Percentiles rank a stretch among this genome's conserved stretches.
phyloP scores from a whole-genome alignment of 2,888 invertebrate species.

The Dryomyza anilis region DNA sequence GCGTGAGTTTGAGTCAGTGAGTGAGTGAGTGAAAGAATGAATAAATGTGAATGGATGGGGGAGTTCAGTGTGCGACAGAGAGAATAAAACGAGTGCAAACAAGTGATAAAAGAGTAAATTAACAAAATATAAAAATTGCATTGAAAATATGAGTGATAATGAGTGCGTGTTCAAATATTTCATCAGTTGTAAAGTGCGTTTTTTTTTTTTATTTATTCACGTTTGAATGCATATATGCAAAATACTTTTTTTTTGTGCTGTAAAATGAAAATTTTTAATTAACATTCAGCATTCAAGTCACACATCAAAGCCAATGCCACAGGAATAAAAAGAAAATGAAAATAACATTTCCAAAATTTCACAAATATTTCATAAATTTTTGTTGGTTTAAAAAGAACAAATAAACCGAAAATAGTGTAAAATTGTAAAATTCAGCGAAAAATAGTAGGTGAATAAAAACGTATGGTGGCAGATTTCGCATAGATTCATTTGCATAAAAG shows the following conservation, averaged over 20 bases:
- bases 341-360: constrained; percentile 2
- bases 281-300: constrained; percentile 34
- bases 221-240: not conserved
- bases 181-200: constrained; percentile 12
- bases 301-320: constrained; percentile 30
- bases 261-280: constrained; percentile 24
- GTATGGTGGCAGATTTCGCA: not conserved
- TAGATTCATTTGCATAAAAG: not conserved
- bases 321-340: constrained; percentile 10
- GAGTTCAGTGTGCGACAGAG: constrained; percentile 9
- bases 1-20: constrained; percentile 30
- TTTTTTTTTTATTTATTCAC: not conserved
- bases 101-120: not conserved
- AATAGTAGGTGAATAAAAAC: constrained; percentile 1
- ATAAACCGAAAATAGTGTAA: constrained; percentile 1
- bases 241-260: constrained; percentile 9
- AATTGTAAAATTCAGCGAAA: too few relatives aligned
- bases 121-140: not conserved
- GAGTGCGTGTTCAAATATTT: not conserved
- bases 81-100: constrained; percentile 13
- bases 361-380: constrained; percentile 1
- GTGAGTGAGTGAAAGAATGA: constrained; percentile 20
- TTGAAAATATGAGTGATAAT: not conserved
- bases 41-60: constrained; percentile 8
- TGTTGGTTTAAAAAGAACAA: not conserved